These are phyloP conservation scores for Cirrhinus mrigala DNA, from an alignment of 2,797 vertebrate species.

Conservation along the genomic window DNA sequence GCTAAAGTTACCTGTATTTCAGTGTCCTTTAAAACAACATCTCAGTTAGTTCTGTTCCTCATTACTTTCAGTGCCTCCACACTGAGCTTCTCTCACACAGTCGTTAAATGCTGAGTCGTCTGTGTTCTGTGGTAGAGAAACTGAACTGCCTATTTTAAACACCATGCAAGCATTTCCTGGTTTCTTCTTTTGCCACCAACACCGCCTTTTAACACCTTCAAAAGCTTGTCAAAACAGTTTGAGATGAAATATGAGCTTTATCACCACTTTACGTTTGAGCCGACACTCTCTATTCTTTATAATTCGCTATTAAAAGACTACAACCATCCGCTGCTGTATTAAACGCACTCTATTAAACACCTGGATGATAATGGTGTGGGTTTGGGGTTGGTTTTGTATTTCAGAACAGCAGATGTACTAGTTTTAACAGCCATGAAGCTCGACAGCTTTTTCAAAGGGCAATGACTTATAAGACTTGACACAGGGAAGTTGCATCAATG, in stretches of 20 bases:
- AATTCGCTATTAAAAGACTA: neutral
- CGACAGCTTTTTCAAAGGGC: conserved; percentile 55
- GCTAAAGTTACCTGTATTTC: conserved; percentile 17
- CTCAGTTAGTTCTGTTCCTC: conserved; percentile 39
- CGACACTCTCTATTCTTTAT: neutral
- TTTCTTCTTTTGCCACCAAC: conserved; percentile 64
- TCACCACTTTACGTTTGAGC: neutral
- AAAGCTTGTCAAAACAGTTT: neutral
- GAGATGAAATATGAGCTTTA: neutral
- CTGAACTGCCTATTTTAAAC: conserved; percentile 72
- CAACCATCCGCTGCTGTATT: neutral
- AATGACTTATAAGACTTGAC: conserved; percentile 72
- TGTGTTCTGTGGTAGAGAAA: conserved; percentile 46
- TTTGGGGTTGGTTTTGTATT: neutral
- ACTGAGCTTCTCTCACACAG: conserved; percentile 1
- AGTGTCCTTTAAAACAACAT: conserved; percentile 8
- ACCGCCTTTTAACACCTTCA: conserved; percentile 54
- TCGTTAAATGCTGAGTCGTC: conserved; percentile 26
- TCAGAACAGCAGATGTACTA: neutral
- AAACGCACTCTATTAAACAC: neutral
- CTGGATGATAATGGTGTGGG: neutral
- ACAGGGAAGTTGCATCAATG: conserved; percentile 80
- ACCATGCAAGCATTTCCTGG: conserved; percentile 75
- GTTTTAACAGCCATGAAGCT: neutral
- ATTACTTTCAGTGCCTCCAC: conserved; percentile 13